Percentiles rank a stretch among this genome's conserved stretches.
Conservation (phyloP, 2,888 invertebrate genomes). For the Chironomus tentans region DNA sequence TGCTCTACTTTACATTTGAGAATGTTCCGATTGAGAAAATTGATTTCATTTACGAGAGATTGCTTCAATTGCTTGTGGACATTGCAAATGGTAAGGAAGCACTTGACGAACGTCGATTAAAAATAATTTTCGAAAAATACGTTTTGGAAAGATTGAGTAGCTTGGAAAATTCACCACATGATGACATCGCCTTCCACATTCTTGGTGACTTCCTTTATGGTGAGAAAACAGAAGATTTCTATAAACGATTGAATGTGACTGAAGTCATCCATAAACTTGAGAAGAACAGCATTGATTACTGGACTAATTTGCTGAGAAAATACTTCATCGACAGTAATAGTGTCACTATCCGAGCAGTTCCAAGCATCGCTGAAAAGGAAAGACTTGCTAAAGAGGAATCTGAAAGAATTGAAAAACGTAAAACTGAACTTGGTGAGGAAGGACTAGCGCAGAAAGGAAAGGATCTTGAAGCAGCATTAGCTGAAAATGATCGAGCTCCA, state of each 20-base stretch:
- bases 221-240: constrained; percentile 56
- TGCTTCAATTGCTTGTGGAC: constrained; percentile 44
- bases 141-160: constrained; percentile 58
- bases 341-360: constrained; percentile 42
- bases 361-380: constrained; percentile 54
- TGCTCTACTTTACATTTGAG: constrained; percentile 61
- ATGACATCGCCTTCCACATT: constrained; percentile 62
- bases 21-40: constrained; percentile 66
- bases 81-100: constrained; percentile 43
- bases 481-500: constrained; percentile 64
- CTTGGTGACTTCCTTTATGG: constrained; percentile 82
- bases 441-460: constrained; percentile 58
- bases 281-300: constrained; percentile 55
- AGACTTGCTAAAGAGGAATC: constrained; percentile 65
- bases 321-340: constrained; percentile 40
- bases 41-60: constrained; percentile 49
- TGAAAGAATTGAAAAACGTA: constrained; percentile 57
- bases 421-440: constrained; percentile 51
- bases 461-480: constrained; percentile 57
- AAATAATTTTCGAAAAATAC: constrained; percentile 60
- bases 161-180: constrained; percentile 69
- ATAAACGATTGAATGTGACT: constrained; percentile 59
- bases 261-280: constrained; percentile 51
- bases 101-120: constrained; percentile 68
- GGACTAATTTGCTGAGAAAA: constrained; percentile 58